Evolutionary conservation across 2,888 invertebrate genomes (phyloP), one percentile per base, ranked within the genome.

Genomic region (Tolmerus cingulatus): DNA sequence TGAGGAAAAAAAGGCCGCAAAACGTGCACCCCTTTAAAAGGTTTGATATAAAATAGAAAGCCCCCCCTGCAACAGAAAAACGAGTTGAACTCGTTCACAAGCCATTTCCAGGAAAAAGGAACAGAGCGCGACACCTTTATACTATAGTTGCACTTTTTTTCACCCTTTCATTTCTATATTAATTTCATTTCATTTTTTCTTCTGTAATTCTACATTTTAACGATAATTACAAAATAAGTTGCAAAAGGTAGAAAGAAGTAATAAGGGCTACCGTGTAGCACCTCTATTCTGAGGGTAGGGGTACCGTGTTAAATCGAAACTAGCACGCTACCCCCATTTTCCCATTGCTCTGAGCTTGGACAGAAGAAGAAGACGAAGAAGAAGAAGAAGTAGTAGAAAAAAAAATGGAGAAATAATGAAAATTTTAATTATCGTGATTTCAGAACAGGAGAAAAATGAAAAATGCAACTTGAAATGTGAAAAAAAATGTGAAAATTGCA

Each of bases 181-280:
- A 34, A 34, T 34, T 34, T 34, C 4, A 30, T 34, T 34, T 34
- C 34, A 37, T 7, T 77, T 30, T 30, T 34, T 76, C 34, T 76
- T 76, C 27, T 76, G 76, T 37, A 37, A 66, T 78, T 78, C 40
- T 78, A 43, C 78, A 40, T 78, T 66, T 78, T 43, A 40, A 78
- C 23, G 37, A 43, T 78, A 78, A 78, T 78, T 78, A 23, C 78
- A 78, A 78, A 78, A 78, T 40, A 78, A 78, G 77, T 78, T 34
- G 40, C 77, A 78, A 78, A 37, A 43, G 23, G 37, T 40, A 40
- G 19, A 23, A 78, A 78, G 78, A 43, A 76, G 43, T n/a, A 78
- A 40, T 78, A 78, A 78, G 40, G 23, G 43, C 37, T 43, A 76
- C 30, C n/a, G 9, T n/a, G 14, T 34, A 9, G 37, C 37, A 76